These are phyloP conservation scores for Phenganax marumi DNA, from an alignment of 92 coral and sea anemone species.

Conservation along the genomic window DNA sequence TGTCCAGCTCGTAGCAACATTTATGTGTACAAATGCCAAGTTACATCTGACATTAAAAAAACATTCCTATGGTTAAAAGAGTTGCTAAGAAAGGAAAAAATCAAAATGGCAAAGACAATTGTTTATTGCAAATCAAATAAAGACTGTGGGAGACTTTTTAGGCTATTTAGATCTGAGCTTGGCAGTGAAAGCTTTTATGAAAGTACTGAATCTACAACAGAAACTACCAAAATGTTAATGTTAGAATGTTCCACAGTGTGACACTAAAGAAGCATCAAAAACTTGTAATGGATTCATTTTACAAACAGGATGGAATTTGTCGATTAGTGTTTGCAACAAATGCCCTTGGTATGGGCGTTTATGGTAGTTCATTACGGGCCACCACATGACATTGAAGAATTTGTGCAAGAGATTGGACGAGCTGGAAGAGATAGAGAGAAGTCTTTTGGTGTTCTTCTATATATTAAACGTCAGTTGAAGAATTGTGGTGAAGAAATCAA, in stretches of 20 bases:
- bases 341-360: slow-evolving; percentile 28
- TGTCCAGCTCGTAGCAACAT: slow-evolving; percentile 55
- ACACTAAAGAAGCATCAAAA: slow-evolving; percentile 47
- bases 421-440: slow-evolving; percentile 8
- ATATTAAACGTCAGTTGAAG: not conserved
- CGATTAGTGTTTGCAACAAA: slow-evolving; percentile 29
- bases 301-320: slow-evolving; percentile 14
- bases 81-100: slow-evolving; percentile 20
- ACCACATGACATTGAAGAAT: slow-evolving; percentile 27
- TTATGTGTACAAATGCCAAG: slow-evolving; percentile 41
- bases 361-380: slow-evolving; percentile 44
- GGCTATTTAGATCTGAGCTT: slow-evolving; percentile 44
- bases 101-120: slow-evolving; percentile 35
- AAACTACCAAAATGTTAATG: slow-evolving; percentile 35
- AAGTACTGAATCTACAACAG: not conserved
- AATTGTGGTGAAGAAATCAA: not conserved
- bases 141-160: slow-evolving; percentile 61
- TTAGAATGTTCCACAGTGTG: slow-evolving; percentile 61
- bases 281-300: slow-evolving; percentile 18
- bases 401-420: slow-evolving; percentile 39
- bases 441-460: not conserved
- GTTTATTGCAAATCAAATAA: slow-evolving; percentile 59
- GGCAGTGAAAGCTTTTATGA: slow-evolving; percentile 35
- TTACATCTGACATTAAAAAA: not conserved
- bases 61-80: slow-evolving; percentile 51